Evolutionary conservation across 30 jellyfish, hydroid and myxozoan species (phyloP).

Genomic region (Sanderia malayensis): DNA sequence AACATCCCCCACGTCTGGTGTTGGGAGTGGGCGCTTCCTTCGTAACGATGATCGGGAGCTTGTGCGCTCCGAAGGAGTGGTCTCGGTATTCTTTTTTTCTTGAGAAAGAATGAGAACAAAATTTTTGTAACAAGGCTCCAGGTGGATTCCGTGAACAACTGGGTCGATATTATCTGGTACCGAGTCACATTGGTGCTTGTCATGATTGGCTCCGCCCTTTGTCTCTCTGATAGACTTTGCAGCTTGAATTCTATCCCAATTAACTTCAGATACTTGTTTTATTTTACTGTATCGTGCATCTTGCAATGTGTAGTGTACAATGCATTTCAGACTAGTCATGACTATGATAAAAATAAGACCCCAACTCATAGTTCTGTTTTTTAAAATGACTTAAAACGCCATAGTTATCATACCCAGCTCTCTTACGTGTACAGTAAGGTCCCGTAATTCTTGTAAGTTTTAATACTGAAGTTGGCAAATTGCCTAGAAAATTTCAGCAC

Average conservation of each 20-base stretch:
- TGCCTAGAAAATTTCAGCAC: no score
- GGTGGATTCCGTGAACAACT: not conserved
- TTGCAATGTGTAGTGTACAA: not conserved
- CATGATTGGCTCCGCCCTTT: not conserved
- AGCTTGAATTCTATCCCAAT: not conserved
- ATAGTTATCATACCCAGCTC: no score
- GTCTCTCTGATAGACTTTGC: not conserved
- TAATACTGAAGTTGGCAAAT: no score
- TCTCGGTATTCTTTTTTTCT: not conserved
- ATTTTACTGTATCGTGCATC: not conserved
- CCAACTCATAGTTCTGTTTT: no score
- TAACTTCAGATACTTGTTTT: not conserved
- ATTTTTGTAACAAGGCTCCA: constrained; percentile 7
- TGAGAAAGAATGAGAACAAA: constrained; percentile 11
- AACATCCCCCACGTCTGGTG: not conserved
- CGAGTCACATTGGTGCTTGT: constrained; percentile 1
- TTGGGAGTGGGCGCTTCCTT: not conserved
- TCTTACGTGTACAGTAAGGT: no score
- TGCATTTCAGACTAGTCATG: not conserved
- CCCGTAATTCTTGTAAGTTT: no score
- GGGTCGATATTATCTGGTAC: not conserved
- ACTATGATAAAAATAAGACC: no score
- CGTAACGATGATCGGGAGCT: no score
- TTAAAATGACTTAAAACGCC: no score
- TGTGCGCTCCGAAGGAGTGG: no score